Conservation (phyloP, 37 sponge, comb jelly and placozoan species). For the Crambe crambe region DNA sequence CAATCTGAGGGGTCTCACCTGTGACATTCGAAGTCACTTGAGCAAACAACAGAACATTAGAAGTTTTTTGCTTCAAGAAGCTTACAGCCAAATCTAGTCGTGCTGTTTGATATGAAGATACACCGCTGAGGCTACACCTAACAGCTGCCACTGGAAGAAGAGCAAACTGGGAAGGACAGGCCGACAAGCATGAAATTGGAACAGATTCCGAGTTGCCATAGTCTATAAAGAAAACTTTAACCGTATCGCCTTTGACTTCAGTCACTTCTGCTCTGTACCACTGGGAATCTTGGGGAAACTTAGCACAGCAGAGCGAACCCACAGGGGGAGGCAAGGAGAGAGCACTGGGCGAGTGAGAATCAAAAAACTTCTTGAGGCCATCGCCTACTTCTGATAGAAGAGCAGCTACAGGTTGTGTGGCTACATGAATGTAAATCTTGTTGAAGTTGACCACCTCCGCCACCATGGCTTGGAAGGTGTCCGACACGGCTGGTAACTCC, state of each 20-base stretch:
- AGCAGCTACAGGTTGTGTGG: not conserved
- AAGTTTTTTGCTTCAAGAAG: not conserved
- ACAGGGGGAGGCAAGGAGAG: not conserved
- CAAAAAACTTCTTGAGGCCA: not conserved
- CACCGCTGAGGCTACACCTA: conserved; percentile 22
- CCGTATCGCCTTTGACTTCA: not conserved
- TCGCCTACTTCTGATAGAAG: not conserved
- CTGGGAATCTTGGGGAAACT: conserved; percentile 57
- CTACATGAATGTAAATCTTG: not conserved
- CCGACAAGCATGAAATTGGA: not conserved
- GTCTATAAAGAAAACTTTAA: conserved; percentile 51
- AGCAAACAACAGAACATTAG: not conserved
- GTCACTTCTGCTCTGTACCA: conserved; percentile 65
- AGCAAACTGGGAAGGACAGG: conserved; percentile 32
- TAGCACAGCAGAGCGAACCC: conserved; percentile 54
- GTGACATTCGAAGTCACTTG: not conserved
- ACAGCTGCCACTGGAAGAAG: conserved; percentile 23
- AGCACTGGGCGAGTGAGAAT: not conserved
- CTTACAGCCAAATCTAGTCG: not conserved
- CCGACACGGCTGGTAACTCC: not conserved
- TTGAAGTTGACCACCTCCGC: not conserved
- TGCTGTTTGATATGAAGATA: not conserved
- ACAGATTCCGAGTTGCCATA: conserved; percentile 70
- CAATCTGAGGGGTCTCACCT: not conserved
- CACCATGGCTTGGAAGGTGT: not conserved